Conservation (phyloP, 2,797 vertebrate species). For the Lutra lutra region DNA sequence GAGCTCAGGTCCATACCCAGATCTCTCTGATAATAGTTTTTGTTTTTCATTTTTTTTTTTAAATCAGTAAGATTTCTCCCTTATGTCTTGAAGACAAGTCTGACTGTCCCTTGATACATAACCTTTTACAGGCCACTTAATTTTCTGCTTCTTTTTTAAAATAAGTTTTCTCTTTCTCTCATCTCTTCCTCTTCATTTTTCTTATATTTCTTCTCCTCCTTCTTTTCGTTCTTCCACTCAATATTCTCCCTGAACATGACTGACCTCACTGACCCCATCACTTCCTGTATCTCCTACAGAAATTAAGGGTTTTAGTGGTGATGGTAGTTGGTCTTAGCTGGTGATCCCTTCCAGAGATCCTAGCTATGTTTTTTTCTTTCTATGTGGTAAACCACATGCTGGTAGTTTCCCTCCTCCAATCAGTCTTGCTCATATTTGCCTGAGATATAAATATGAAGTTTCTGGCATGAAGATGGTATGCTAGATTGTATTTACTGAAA, state of each 20-base stretch:
- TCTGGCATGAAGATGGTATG: neutral
- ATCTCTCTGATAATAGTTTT: neutral
- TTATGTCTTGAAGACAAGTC: neutral
- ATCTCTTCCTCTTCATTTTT: neutral
- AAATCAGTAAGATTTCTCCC: neutral
- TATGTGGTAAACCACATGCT: neutral
- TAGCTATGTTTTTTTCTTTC: neutral
- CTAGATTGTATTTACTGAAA: neutral
- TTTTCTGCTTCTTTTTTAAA: neutral
- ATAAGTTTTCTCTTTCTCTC: neutral
- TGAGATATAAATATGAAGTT: neutral
- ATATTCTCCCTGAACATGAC: neutral
- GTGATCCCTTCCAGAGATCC: neutral
- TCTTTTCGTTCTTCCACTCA: neutral
- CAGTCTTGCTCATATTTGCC: neutral
- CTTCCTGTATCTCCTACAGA: neutral
- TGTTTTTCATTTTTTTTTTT: neutral
- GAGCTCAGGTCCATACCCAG: neutral
- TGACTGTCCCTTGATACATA: neutral
- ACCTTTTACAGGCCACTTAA: neutral
- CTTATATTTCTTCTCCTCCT: neutral
- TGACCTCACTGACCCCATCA: neutral
- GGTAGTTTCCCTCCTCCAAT: neutral
- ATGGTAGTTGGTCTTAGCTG: neutral
- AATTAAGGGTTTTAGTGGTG: neutral